Evolutionary conservation across 2,113 vertebrate species (phyloP), one percentile per base, ranked within the genome.

Genomic region (Sprattus sprattus): DNA sequence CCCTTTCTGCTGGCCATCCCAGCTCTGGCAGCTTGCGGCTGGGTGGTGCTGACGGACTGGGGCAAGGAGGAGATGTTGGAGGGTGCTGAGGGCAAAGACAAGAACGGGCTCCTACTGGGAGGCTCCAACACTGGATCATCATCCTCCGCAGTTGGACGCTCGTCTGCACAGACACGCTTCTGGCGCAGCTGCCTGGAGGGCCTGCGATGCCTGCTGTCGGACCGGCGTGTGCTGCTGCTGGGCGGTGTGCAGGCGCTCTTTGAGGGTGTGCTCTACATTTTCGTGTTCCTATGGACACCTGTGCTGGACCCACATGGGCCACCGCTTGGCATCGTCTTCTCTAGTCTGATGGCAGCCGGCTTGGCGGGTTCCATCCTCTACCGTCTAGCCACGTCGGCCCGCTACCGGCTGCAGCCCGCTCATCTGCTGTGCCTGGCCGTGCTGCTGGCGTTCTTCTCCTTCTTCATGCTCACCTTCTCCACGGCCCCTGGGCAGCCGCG

Each of bases 251-350:
- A 99, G 88, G 97, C 97, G 32, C 92, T 98, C 81, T 99, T 98
- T 84, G 97, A 99, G 91, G 98, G 97, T 47, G 96, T 98, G 57
- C 93, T 99, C 39, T 98, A 97, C 90, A 97, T 99, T 88, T 99
- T 99, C 91, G 94, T 99, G 86, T 99, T 99, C 89, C 95, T 99
- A 20, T 99, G 97, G 97, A 99, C 97, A 0, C 97, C 97, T 0
- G 97, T 98, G 3, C 89, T 98, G 87, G 97, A 98, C 88, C 96
- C 97, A 18, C 93, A 98, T 1, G 96, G 96, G 1, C 95, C 97
- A 22, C 97, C 97, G 0, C 88, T 99, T 87, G 97, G 97, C 85
- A 95, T 99, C 1, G 93, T 98, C 44, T 99, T 99, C 88, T 97
- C 97, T 67, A 94, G 95, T 81, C 95, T 99, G 84, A 98, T 99